These are phyloP conservation scores for Melanotaenia maccullochi DNA, from an alignment of 2,797 vertebrate genomes.

Conservation along the genomic window DNA sequence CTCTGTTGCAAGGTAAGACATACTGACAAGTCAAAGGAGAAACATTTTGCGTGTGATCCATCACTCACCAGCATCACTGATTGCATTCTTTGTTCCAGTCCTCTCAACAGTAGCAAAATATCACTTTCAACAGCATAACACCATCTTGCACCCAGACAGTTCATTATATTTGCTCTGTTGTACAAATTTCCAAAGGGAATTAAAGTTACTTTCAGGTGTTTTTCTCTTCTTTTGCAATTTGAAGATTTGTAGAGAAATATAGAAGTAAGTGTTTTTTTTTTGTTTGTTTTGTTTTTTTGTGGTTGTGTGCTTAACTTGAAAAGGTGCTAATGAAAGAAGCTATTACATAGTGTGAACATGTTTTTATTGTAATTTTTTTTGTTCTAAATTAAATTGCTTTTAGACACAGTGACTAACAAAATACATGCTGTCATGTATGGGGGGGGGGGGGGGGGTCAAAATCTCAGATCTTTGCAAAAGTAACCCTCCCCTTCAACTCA, in stretches of 20 bases:
- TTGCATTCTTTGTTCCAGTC: background rate
- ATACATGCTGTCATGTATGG: background rate
- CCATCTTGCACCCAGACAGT: background rate
- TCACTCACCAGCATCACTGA: background rate
- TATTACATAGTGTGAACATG: background rate
- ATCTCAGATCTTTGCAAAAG: no score
- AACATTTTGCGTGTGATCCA: background rate
- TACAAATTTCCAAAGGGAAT: no score
- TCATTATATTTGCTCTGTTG: no score
- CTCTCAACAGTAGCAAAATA: background rate
- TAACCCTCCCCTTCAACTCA: no score
- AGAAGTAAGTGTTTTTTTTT: background rate
- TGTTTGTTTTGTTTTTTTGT: background rate
- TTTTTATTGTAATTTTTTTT: background rate
- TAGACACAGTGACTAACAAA: background rate
- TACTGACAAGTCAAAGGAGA: background rate
- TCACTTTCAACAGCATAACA: background rate
- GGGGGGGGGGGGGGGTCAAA: no score
- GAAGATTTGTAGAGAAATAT: background rate
- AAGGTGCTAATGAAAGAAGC: background rate
- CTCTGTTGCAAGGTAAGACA: slow-evolving; percentile 88
- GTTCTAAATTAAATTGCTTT: background rate
- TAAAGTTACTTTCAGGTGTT: no score
- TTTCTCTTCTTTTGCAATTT: background rate
- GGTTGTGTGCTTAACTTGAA: background rate